A percentile compares a stretch with the other conserved stretches of the same genome.
phyloP scores from a whole-genome alignment of 2,113 vertebrate species.

The Coptodon bakossiorum region DNA sequence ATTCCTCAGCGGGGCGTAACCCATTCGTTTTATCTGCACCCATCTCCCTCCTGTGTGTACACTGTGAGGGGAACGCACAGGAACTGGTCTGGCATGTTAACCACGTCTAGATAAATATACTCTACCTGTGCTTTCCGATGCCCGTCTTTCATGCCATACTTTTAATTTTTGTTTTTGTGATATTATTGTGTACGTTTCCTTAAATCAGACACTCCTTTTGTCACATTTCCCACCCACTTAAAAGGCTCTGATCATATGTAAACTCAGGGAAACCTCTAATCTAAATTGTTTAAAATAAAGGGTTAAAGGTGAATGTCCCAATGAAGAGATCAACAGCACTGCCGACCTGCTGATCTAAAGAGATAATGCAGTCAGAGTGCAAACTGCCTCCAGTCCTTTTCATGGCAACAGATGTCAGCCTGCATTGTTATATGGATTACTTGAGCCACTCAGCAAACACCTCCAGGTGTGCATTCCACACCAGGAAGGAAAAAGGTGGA shows the following conservation, averaged over 20 bases:
- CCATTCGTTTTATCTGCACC: conserved; percentile 56
- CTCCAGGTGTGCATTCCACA: conserved; percentile 74
- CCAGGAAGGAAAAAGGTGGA: conserved; percentile 31
- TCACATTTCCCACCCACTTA: not conserved
- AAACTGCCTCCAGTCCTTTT: conserved; percentile 24
- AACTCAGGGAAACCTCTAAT: not conserved
- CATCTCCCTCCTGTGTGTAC: conserved; percentile 62
- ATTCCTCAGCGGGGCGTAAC: conserved; percentile 62
- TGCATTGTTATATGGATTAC: conserved; percentile 67
- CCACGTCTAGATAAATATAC: conserved; percentile 8
- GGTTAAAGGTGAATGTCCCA: not conserved
- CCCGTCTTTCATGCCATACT: not conserved
- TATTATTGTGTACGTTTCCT: not conserved
- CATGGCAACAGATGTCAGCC: conserved; percentile 60
- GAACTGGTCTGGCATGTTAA: conserved; percentile 33
- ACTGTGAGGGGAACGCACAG: conserved; percentile 17
- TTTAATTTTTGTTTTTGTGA: not conserved
- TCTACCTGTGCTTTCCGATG: conserved; percentile 17
- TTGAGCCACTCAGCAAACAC: conserved; percentile 61
- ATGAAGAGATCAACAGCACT: not conserved
- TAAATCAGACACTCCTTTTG: not conserved
- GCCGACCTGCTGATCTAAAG: not conserved
- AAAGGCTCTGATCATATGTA: not conserved
- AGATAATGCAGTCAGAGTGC: conserved; percentile 17
- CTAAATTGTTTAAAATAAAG: not conserved